These are phyloP conservation scores for Elachura formosa DNA, from an alignment of 2,113 vertebrate genomes.

Conservation along the genomic window DNA sequence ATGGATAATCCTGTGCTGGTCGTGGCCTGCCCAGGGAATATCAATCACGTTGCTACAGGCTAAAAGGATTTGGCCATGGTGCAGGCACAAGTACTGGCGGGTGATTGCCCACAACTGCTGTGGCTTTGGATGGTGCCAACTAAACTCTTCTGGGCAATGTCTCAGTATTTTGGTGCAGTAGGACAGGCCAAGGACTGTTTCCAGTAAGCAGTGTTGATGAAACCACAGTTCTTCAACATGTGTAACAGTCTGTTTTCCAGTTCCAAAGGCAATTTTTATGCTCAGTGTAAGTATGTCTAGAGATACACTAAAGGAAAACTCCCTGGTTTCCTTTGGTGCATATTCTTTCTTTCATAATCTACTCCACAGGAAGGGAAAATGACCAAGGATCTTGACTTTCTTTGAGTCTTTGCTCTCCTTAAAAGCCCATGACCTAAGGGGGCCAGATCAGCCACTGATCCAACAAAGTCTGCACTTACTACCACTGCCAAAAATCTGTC, in stretches of 20 bases:
- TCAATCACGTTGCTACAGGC: background rate
- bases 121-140: background rate
- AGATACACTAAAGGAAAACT: background rate
- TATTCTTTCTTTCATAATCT: background rate
- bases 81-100: rapidly evolving
- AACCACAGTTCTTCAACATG: background rate
- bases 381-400: background rate
- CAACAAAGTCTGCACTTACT: background rate
- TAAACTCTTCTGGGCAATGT: background rate
- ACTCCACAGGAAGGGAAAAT: background rate
- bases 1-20: background rate
- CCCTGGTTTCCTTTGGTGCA: background rate
- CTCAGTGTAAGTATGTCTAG: background rate
- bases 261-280: background rate
- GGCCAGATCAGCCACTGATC: background rate
- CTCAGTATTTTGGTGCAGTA: background rate
- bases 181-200: background rate
- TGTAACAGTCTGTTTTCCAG: background rate
- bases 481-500: background rate
- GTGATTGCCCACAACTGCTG: background rate
- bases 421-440: background rate
- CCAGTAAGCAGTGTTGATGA: background rate
- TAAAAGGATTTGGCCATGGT: background rate
- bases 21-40: background rate
- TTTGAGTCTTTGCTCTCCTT: background rate